Conservation (phyloP, 2,888 invertebrate species). For the Conchocele bisecta region DNA sequence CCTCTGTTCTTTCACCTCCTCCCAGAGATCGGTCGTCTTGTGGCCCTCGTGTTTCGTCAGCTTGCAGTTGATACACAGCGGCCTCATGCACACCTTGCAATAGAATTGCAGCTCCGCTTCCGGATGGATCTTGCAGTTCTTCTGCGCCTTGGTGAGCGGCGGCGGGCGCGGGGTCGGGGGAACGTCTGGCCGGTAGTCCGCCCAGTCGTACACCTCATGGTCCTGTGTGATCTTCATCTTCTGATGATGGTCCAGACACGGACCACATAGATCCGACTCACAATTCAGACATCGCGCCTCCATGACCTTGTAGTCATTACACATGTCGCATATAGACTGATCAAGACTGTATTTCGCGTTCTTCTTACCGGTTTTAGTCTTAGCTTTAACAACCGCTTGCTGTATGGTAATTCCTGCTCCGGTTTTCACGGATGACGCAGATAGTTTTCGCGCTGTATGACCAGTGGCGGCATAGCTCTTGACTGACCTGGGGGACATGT, state of each 20-base stretch:
- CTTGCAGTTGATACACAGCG: conserved; percentile 54
- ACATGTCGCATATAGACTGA: conserved; percentile 44
- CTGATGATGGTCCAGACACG: conserved; percentile 47
- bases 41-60: conserved; percentile 59
- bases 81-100: conserved; percentile 45
- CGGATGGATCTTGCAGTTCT: conserved; percentile 39
- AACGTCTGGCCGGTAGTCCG: conserved; percentile 14
- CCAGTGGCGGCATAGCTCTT: not conserved
- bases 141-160: conserved; percentile 16
- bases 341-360: conserved; percentile 14
- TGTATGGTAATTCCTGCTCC: not conserved
- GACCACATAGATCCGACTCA: conserved; percentile 46
- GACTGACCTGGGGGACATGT: conserved; percentile 36
- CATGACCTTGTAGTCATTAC: conserved; percentile 41
- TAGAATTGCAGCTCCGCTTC: conserved; percentile 53
- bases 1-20: conserved; percentile 52
- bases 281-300: conserved; percentile 47
- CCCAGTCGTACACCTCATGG: conserved; percentile 51
- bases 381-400: not conserved
- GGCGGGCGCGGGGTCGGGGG: conserved; percentile 16
- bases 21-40: conserved; percentile 47
- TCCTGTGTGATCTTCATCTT: conserved; percentile 48
- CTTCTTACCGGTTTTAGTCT: not conserved
- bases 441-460: not conserved
- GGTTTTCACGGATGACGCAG: not conserved